Evolutionary conservation across 2,888 invertebrate species (phyloP).

Genomic region (Cheilosia grossa): DNA sequence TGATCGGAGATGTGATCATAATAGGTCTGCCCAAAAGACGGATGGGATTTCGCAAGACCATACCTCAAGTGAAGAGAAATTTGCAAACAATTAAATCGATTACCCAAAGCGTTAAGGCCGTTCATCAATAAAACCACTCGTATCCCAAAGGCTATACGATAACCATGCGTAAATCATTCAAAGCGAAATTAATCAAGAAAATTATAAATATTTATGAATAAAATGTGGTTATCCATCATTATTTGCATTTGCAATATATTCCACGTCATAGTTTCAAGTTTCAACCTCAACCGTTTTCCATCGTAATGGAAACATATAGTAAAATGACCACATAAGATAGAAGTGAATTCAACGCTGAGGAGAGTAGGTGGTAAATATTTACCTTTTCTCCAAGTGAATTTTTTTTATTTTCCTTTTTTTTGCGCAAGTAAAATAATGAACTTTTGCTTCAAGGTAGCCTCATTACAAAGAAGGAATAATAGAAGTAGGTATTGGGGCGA

Average conservation of each 20-base stretch:
- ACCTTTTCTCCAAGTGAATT: not conserved
- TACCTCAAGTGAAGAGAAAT: constrained; percentile 1
- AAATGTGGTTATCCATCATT: not conserved
- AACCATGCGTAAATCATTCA: not conserved
- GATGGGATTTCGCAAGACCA: not conserved
- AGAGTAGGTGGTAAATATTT: constrained; percentile 13
- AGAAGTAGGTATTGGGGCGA: too few relatives aligned
- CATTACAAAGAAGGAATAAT: constrained; percentile 28
- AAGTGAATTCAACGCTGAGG: not conserved
- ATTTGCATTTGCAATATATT: constrained; percentile 1
- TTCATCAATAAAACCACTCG: not conserved
- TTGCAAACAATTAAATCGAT: constrained; percentile 1
- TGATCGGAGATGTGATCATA: not conserved
- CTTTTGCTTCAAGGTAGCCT: constrained; percentile 45
- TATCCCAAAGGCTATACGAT: not conserved
- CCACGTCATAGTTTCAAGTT: not conserved
- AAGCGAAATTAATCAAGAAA: not conserved
- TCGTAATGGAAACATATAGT: not conserved
- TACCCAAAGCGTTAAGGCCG: not conserved
- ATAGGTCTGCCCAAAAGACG: not conserved
- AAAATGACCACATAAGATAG: not conserved
- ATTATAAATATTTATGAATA: constrained; percentile 9
- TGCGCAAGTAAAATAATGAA: constrained; percentile 33
- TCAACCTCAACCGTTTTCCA: not conserved
- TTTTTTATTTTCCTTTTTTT: not conserved